Evolutionary conservation across 2,113 vertebrate genomes (phyloP), one percentile per base, ranked within the genome.

Genomic region (Aplodontia rufa): DNA sequence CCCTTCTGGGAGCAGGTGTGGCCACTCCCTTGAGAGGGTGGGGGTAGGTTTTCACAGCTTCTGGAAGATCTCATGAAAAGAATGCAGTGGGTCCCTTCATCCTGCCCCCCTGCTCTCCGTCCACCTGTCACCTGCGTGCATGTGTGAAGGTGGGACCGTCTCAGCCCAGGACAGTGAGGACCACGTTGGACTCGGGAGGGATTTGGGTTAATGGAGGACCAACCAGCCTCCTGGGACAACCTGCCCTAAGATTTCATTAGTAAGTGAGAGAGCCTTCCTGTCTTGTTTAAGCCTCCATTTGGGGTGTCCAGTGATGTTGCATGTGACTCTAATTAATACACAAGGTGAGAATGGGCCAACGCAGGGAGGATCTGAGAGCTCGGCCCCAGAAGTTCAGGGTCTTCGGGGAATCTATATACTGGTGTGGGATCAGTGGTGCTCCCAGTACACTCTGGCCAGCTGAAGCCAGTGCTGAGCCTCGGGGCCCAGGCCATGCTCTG

Each of bases 71-170:
- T 42, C n/a, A 1, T 17, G 16, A 19, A 49, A 10, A 22, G n/a
- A 58, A 12, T 17, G 5, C 2, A 0, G 8, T 20, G 53, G 28
- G 51, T 37, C 28, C 40, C 66, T 42, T 20, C 2, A 9, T n/a
- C 20, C 35, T 55, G 5, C 1, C 40, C 7, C 68, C 4, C 28
- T 19, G 6, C 8, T 30, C 8, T 74, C 58, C 17, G 0, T n/a
- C n/a, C n/a, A 8, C 3, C 72, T n/a, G 40, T 28, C 16, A 4
- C 45, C 69, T 17, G n/a, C 3, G 0, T 8, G 0, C 3, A 0
- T 8, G 19, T 45, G 1, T 55, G 35, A 12, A 19, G 40, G n/a
- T 42, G 53, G 60, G 49, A 4, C n/a, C 42, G 0, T 19, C 13
- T 22, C 13, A 22, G 58, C 35, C 32, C 40, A 13, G 1, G 5